These are phyloP conservation scores for Anniella stebbinsi DNA, from an alignment of 2,797 vertebrate genomes.

Conservation along the genomic window DNA sequence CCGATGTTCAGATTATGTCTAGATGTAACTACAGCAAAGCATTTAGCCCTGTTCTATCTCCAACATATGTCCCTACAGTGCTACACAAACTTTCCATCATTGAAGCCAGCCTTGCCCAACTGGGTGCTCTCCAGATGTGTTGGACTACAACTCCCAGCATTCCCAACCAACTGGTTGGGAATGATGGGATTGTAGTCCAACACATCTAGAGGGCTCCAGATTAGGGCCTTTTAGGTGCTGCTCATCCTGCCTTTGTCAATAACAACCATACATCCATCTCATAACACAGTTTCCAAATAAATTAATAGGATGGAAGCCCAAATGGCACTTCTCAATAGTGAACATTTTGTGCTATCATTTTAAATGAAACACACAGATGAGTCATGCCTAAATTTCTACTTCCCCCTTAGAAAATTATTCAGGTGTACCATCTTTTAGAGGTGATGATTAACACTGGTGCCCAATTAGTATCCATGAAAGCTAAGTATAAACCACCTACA, in stretches of 20 bases:
- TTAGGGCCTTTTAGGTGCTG: background rate
- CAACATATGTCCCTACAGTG: background rate
- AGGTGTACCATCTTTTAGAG: constrained; percentile 19
- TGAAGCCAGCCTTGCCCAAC: background rate
- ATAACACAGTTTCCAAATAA: constrained; percentile 11
- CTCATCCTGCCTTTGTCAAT: background rate
- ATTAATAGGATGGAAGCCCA: background rate
- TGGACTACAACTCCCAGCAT: no score
- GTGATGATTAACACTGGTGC: constrained; percentile 28
- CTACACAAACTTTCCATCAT: background rate
- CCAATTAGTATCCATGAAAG: constrained; percentile 20
- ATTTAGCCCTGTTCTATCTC: background rate
- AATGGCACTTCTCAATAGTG: background rate
- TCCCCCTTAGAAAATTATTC: constrained; percentile 32
- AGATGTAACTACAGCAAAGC: background rate
- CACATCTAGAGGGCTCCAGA: no score
- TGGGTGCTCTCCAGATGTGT: no score
- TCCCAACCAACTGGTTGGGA: no score
- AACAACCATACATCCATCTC: background rate
- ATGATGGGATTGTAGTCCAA: no score
- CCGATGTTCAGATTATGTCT: background rate
- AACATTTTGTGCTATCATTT: background rate
- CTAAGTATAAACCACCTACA: constrained; percentile 14
- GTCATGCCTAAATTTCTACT: constrained; percentile 5
- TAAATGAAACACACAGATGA: background rate